Conservation (phyloP, 2,888 invertebrate genomes). For the Bombylius discolor region DNA sequence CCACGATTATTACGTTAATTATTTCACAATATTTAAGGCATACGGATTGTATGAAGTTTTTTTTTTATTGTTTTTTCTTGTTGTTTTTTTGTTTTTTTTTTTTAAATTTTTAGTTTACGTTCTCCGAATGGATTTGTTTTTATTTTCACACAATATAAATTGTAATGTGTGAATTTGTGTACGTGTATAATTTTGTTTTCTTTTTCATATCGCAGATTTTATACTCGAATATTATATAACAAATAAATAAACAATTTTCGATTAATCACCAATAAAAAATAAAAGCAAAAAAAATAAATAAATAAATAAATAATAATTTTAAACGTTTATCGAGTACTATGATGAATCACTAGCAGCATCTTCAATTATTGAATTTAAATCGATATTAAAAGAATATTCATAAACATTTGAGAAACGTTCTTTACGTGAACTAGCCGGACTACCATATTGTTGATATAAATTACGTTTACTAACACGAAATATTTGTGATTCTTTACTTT, state of each 20-base stretch:
- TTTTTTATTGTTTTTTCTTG: not conserved
- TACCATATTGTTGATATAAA: conserved; percentile 36
- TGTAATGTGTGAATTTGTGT: not conserved
- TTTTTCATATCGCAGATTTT: too few relatives aligned
- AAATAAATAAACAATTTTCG: too few relatives aligned
- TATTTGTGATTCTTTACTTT: conserved; percentile 37
- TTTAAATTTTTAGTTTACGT: not conserved
- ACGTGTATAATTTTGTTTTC: not conserved
- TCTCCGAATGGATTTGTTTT: not conserved
- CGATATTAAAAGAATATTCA: conserved; percentile 37
- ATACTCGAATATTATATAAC: too few relatives aligned
- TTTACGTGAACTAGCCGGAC: conserved; percentile 33
- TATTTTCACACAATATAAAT: not conserved
- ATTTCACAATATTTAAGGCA: not conserved
- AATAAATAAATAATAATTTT: not conserved
- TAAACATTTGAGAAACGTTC: conserved; percentile 37
- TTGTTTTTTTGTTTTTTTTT: not conserved
- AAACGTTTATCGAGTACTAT: conserved; percentile 27
- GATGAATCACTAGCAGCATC: conserved; percentile 38
- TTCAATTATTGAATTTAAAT: conserved; percentile 37
- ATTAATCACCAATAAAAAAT: too few relatives aligned
- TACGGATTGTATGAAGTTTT: not conserved
- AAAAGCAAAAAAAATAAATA: too few relatives aligned
- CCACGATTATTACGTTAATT: not conserved
- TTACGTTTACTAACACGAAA: conserved; percentile 38